Evolutionary conservation across 2,888 invertebrate species (phyloP), one percentile per base, ranked within the genome.

Genomic region (Chrysopilus asiliformis): DNA sequence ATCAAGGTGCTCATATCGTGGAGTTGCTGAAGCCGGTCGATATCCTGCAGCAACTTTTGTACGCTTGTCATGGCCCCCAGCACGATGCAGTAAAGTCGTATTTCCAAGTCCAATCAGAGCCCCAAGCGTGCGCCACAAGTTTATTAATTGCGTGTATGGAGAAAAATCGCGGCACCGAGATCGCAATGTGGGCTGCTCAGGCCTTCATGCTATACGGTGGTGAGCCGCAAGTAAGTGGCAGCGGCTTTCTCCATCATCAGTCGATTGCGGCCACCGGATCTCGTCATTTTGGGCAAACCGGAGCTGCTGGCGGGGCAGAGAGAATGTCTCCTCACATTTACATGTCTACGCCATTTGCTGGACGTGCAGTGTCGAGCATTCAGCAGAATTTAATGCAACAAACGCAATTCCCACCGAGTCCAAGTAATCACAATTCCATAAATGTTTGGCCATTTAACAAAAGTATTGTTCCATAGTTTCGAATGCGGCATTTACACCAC

Each of bases 161-260:
- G 17, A 53, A 54, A 8, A 50, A 54, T 43, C 49, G 53, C 3
- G 77, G 78, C 49, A 68, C 69, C 9, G 78, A 85, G 42, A 67
- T 84, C 2, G 74, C 80, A 32, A 82, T 90, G 53, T 83, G 86
- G 80, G 93, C 94, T 0, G 80, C 87, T 1, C 76, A 87, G 48
- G 90, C 93, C 0, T 90, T 93, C 64, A 86, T 93, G 63, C 65
- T 89, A 44, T 91, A 87, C 55, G 94, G 95, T 16, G 85, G 86
- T 2, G 89, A 90, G 51, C 70, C 76, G 0, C 50, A 60, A 5
- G 60, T 52, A 40, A 41, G 41, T 15, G 30, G 30, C 6, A 13
- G 32, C 5, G 15, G 13, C 5, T 38, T 40, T 38, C 22, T 38
- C 36, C 27, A 24, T 30, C 38, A 30, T 39, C 52, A 53, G 8